phyloP scores from a whole-genome alignment of 2,888 invertebrate genomes.

The Drosophila kambysellisi region DNA sequence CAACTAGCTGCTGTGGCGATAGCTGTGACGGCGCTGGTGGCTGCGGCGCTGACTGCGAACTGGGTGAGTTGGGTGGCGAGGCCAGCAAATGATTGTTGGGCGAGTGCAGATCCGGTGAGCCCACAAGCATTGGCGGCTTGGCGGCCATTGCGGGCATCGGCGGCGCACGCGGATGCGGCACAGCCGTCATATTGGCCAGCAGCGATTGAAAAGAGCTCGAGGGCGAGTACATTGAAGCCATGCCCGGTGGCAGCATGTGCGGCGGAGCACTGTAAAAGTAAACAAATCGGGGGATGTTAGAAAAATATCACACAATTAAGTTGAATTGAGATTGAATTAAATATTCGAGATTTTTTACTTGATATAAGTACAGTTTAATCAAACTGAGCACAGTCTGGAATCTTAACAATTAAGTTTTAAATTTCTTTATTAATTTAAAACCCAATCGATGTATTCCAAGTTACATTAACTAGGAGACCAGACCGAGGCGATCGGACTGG shows the following conservation, averaged over 20 bases:
- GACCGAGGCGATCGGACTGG: background rate
- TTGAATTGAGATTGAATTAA: background rate
- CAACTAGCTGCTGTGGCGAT: conserved; percentile 87
- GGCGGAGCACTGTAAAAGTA: conserved; percentile 87
- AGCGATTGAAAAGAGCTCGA: conserved; percentile 93
- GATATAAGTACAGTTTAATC: background rate
- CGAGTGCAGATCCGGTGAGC: conserved; percentile 82
- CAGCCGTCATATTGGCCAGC: conserved; percentile 86
- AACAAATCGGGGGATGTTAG: background rate
- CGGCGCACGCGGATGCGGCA: conserved; percentile 87
- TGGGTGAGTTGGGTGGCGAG: conserved; percentile 83
- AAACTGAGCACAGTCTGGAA: background rate
- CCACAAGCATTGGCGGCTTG: conserved; percentile 76
- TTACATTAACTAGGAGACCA: background rate
- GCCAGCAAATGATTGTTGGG: conserved; percentile 81
- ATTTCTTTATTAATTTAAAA: background rate
- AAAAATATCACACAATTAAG: background rate
- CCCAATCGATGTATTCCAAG: background rate
- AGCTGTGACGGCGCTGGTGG: conserved; percentile 86
- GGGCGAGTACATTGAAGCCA: conserved; percentile 87
- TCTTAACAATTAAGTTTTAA: background rate
- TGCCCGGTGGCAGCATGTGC: conserved; percentile 88
- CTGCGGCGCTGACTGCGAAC: conserved; percentile 55
- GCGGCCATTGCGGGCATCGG: conserved; percentile 60
- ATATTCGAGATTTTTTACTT: background rate